A percentile compares a stretch with the other conserved stretches of the same genome.
These are phyloP conservation scores for Andrena marginata DNA, from an alignment of 2,888 invertebrate species.

Conservation along the genomic window DNA sequence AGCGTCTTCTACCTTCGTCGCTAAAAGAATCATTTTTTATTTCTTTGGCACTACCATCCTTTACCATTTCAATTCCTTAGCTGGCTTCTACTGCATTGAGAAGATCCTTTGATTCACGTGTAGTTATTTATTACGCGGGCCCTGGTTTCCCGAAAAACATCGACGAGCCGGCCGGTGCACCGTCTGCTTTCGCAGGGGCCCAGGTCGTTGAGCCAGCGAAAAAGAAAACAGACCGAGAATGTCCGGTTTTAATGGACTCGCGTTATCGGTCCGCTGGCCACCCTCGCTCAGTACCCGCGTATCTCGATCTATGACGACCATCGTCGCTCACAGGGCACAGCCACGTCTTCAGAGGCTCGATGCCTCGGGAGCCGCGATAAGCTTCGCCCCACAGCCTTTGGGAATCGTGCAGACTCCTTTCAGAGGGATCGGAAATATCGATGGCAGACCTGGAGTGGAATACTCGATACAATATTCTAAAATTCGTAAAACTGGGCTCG, in stretches of 20 bases:
- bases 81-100: too few species aligned
- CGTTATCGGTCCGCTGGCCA: slow-evolving; percentile 58
- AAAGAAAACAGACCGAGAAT: slow-evolving; percentile 11
- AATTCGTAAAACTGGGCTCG: too few species aligned
- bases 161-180: neutral
- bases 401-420: neutral
- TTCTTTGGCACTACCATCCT: too few species aligned
- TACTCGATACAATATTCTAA: too few species aligned
- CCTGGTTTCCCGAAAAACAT: neutral
- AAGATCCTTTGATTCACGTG: too few species aligned
- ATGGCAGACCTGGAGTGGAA: too few species aligned
- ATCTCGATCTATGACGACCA: slow-evolving; percentile 41
- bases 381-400: neutral
- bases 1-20: too few species aligned
- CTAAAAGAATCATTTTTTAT: too few species aligned
- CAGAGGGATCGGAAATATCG: neutral
- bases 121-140: too few species aligned
- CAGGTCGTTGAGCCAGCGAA: slow-evolving; percentile 23
- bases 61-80: too few species aligned
- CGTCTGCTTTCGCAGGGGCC: neutral
- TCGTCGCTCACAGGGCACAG: neutral
- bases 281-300: slow-evolving; percentile 42
- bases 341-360: neutral
- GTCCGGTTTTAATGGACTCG: slow-evolving; percentile 61
- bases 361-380: neutral